Evolutionary conservation across 1,140 invertebrate genomes (phyloP).

Genomic region (Scaptomyza hsui): DNA sequence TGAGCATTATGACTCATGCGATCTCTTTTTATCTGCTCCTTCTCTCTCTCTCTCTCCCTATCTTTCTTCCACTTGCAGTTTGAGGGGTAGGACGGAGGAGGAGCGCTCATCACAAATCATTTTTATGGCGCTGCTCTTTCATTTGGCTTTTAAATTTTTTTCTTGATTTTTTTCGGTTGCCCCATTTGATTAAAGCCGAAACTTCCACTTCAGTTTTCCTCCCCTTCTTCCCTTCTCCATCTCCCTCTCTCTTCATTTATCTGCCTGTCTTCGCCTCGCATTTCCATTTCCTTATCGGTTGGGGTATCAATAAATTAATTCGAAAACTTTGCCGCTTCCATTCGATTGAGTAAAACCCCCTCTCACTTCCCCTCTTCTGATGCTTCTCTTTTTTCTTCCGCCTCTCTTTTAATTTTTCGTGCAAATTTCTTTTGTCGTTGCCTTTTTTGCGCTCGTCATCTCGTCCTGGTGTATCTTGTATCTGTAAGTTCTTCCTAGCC

Average conservation of each 20-base stretch:
- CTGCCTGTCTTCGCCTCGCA: slow-evolving; percentile 14
- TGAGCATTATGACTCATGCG: slow-evolving; percentile 34
- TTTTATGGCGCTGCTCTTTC: slow-evolving; percentile 42
- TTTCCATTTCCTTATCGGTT: slow-evolving; percentile 57
- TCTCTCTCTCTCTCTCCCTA: background rate
- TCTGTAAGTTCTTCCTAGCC: slow-evolving; percentile 60
- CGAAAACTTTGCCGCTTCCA: slow-evolving; percentile 76
- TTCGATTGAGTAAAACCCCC: slow-evolving; percentile 51
- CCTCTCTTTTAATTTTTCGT: slow-evolving; percentile 64
- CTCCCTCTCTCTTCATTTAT: background rate
- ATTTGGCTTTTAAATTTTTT: slow-evolving; percentile 45
- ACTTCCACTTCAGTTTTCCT: slow-evolving; percentile 16
- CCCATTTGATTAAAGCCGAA: slow-evolving; percentile 44
- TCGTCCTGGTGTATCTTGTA: slow-evolving; percentile 66
- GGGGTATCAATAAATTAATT: slow-evolving; percentile 80
- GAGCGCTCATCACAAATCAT: slow-evolving; percentile 34
- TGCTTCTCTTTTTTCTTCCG: slow-evolving; percentile 12
- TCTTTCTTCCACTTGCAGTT: background rate
- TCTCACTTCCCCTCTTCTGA: background rate
- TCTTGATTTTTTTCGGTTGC: slow-evolving; percentile 20
- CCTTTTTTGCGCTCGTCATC: slow-evolving; percentile 37
- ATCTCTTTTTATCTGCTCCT: slow-evolving; percentile 8
- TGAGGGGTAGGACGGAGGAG: too few relatives aligned
- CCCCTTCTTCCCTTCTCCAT: slow-evolving; percentile 10
- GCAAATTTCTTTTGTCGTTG: slow-evolving; percentile 50